These are phyloP conservation scores for Mormyrus proboscirostris DNA, from an alignment of 2,797 vertebrate genomes.

Conservation along the genomic window DNA sequence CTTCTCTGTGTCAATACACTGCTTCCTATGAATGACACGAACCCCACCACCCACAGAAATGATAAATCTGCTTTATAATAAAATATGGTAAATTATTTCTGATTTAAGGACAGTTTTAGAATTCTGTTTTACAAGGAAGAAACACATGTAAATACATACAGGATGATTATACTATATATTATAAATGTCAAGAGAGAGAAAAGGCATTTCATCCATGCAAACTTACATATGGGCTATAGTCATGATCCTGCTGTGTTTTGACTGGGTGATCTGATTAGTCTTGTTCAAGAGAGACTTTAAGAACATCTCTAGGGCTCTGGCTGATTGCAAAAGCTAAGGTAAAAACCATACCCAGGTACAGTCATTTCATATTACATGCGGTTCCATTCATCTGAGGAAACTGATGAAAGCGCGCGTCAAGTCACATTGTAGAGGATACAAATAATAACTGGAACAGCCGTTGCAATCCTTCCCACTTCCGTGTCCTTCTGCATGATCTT, in stretches of 20 bases:
- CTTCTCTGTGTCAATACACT: conserved; percentile 64
- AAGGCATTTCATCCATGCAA: not conserved
- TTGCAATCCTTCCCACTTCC: conserved; percentile 61
- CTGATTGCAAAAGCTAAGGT: conserved; percentile 43
- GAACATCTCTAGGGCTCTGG: conserved; percentile 64
- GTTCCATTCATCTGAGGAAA: not conserved
- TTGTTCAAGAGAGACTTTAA: conserved; percentile 58
- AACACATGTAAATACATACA: not conserved
- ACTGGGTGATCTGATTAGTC: conserved; percentile 56
- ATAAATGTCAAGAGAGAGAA: not conserved
- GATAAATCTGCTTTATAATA: not conserved
- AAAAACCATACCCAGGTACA: not conserved
- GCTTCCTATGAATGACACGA: conserved; percentile 49
- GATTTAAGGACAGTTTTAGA: not conserved
- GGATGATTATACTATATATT: not conserved
- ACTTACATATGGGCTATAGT: conserved; percentile 64
- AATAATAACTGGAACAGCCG: conserved; percentile 64
- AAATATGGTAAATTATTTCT: not conserved
- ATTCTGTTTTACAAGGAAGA: not conserved
- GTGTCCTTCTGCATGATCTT: conserved; percentile 69
- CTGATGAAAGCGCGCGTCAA: not conserved
- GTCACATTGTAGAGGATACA: conserved; percentile 54
- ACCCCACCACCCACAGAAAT: not conserved
- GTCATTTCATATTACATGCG: not conserved
- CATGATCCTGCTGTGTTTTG: conserved; percentile 53